Evolutionary conservation across 53 echinoderm and acorn worm genomes (phyloP).

Genomic region (Paracentrotus lividus): DNA sequence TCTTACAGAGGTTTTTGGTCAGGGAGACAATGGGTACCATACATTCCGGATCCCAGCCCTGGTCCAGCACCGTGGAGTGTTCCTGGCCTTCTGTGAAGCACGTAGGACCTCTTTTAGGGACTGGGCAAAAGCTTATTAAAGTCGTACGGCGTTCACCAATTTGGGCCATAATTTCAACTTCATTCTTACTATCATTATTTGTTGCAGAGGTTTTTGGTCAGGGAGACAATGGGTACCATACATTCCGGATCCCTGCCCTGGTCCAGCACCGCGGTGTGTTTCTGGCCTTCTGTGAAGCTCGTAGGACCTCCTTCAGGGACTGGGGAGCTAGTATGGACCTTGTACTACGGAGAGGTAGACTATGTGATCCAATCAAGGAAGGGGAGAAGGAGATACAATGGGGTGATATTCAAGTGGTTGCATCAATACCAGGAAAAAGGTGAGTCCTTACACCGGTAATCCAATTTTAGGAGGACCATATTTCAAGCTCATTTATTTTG

Average conservation of each 20-base stretch:
- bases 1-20: slow-evolving; percentile 60
- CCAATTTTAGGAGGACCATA: too few species aligned
- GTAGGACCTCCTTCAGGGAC: slow-evolving; percentile 82
- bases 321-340: slow-evolving; percentile 91
- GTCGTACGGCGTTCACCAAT: too few species aligned
- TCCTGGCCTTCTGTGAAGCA: slow-evolving; percentile 96
- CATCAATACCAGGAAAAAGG: slow-evolving; percentile 86
- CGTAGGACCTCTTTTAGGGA: slow-evolving; percentile 81
- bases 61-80: slow-evolving; percentile 81
- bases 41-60: slow-evolving; percentile 91
- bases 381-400: slow-evolving; percentile 81
- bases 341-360: slow-evolving; percentile 80
- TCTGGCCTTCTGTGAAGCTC: slow-evolving; percentile 95
- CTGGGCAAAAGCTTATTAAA: too few species aligned
- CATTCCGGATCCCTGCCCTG: slow-evolving; percentile 91
- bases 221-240: slow-evolving; percentile 67
- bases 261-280: slow-evolving; percentile 85
- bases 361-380: slow-evolving; percentile 21
- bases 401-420: slow-evolving; percentile 83
- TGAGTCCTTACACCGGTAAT: slow-evolving; percentile 31
- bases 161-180: too few species aligned
- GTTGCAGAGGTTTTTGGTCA: slow-evolving; percentile 66
- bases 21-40: slow-evolving; percentile 65
- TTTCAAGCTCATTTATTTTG: too few species aligned
- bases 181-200: too few species aligned